phyloP scores from a whole-genome alignment of 2,888 invertebrate species.

The Heliconius erato region DNA sequence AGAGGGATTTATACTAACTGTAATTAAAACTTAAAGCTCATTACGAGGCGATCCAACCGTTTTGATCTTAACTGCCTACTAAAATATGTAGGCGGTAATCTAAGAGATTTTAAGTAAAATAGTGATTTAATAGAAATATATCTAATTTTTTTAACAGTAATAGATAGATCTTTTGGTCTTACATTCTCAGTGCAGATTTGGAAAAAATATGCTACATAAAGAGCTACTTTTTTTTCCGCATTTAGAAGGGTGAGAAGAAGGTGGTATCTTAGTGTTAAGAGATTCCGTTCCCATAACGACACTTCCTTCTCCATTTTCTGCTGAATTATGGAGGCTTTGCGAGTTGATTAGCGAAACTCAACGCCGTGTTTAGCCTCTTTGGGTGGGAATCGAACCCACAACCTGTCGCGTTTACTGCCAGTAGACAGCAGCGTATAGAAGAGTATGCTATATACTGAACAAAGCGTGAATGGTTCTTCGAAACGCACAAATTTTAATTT shows the following conservation, averaged over 20 bases:
- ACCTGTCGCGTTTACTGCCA: too few species aligned
- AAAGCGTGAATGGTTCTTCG: too few species aligned
- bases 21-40: conserved; percentile 44
- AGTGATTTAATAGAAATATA: not conserved
- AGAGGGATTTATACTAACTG: conserved; percentile 30
- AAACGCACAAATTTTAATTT: too few species aligned
- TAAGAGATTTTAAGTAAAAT: not conserved
- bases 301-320: too few species aligned
- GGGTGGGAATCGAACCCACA: not conserved
- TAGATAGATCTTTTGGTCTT: too few species aligned
- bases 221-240: too few species aligned
- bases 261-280: not conserved
- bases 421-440: too few species aligned
- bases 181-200: too few species aligned
- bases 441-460: too few species aligned
- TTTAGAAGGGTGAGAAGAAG: not conserved
- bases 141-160: not conserved
- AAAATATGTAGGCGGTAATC: conserved; percentile 29
- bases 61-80: conserved; percentile 34
- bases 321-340: not conserved
- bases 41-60: conserved; percentile 33
- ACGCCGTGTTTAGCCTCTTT: not conserved
- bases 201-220: too few species aligned
- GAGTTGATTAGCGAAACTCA: not conserved
- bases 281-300: not conserved